Conservation (phyloP, 2,888 invertebrate genomes). For the Nymphalis polychloros region DNA sequence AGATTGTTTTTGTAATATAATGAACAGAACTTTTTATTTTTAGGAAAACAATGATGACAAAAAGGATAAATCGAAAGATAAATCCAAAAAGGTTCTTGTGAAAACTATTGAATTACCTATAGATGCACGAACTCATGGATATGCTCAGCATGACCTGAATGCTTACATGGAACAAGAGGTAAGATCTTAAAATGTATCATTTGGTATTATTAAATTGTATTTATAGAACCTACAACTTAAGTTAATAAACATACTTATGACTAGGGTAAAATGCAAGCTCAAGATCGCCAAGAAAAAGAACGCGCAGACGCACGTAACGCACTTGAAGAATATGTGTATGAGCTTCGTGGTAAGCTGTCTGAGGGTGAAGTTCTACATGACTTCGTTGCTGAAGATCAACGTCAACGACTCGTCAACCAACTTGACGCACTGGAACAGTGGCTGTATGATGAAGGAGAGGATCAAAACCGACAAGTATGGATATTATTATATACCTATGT, state of each 20-base stretch:
- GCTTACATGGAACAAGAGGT: conserved; percentile 90
- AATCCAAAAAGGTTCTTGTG: conserved; percentile 86
- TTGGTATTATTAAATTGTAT: neutral
- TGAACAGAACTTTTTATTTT: conserved; percentile 67
- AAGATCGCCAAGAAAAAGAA: conserved; percentile 96
- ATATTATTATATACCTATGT: neutral
- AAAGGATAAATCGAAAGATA: conserved; percentile 85
- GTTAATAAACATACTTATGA: neutral
- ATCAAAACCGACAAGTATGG: conserved; percentile 86
- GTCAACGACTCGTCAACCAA: conserved; percentile 82
- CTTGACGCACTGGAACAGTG: conserved; percentile 96
- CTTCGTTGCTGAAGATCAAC: conserved; percentile 88
- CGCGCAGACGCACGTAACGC: conserved; percentile 97
- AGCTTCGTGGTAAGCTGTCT: conserved; percentile 93
- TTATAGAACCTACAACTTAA: neutral
- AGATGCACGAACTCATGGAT: conserved; percentile 87
- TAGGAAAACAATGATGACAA: conserved; percentile 80
- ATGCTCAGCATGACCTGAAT: conserved; percentile 87
- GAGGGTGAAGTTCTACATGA: conserved; percentile 88
- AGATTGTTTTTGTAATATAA: conserved; percentile 47
- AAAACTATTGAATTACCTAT: conserved; percentile 93
- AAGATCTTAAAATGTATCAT: conserved; percentile 39
- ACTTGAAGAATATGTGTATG: conserved; percentile 99
- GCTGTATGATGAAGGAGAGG: conserved; percentile 98
- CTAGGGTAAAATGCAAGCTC: conserved; percentile 89